Percentiles rank a stretch among this genome's conserved stretches.
These are phyloP conservation scores for Notothenia coriiceps DNA, from an alignment of 2,113 vertebrate species.

Conservation along the genomic window DNA sequence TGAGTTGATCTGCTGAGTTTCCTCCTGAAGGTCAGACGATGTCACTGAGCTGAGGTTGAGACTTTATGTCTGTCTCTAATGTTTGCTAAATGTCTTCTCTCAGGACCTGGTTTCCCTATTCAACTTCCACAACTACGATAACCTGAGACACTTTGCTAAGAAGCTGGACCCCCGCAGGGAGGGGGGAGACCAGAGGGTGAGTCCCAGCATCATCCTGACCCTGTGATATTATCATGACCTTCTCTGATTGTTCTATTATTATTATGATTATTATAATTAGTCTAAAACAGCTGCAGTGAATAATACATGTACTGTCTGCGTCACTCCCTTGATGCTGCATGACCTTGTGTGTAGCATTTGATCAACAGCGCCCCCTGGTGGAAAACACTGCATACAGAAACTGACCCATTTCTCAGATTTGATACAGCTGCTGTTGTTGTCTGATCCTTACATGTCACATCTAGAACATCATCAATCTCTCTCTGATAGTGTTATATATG, in stretches of 20 bases:
- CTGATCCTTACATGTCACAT: not conserved
- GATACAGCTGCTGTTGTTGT: not conserved
- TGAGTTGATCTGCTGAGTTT: not conserved
- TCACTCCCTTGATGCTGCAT: not conserved
- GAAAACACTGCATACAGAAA: not conserved
- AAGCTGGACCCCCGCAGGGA: conserved; percentile 98
- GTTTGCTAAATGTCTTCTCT: conserved; percentile 27
- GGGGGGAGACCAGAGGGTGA: conserved; percentile 98
- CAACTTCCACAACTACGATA: conserved; percentile 99
- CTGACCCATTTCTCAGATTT: no score
- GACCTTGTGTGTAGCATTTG: not conserved
- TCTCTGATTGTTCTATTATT: not conserved
- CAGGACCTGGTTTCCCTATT: conserved; percentile 96
- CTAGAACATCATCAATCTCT: not conserved
- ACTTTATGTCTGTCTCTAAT: not conserved
- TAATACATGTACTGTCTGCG: not conserved
- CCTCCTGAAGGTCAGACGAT: not conserved
- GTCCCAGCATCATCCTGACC: conserved; percentile 49
- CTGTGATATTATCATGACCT: not conserved
- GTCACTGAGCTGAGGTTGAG: not conserved
- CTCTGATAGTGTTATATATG: no score
- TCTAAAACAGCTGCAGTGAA: not conserved
- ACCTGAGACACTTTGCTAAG: conserved; percentile 98
- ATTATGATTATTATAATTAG: not conserved
- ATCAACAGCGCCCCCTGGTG: conserved; percentile 27